Percentiles rank a stretch among this genome's conserved stretches.
Conservation (phyloP, 2,113 vertebrate species). For the Otolemur garnettii region DNA sequence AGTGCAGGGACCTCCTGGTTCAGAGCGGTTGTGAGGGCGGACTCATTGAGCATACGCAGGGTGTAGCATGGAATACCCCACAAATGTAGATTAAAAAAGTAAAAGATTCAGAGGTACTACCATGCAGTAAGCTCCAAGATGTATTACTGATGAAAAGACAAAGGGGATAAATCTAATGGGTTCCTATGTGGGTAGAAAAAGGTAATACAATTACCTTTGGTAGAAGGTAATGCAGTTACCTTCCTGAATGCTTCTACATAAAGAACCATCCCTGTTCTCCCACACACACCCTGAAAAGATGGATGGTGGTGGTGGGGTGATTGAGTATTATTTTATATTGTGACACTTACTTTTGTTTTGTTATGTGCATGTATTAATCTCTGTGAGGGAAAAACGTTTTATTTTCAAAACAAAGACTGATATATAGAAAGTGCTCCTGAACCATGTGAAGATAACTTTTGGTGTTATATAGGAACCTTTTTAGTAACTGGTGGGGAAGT, state of each 20-base stretch:
- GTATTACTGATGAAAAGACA: neutral
- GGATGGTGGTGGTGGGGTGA: neutral
- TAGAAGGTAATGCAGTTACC: too few species aligned
- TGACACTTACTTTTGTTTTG: neutral
- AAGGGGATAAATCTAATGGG: neutral
- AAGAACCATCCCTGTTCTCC: neutral
- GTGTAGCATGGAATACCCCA: neutral
- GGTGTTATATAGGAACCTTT: neutral
- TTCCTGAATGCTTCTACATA: neutral
- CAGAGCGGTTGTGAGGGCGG: neutral
- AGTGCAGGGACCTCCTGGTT: fast-evolving
- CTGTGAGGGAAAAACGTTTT: neutral
- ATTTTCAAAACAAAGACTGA: neutral
- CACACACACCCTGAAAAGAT: too few species aligned
- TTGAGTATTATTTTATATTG: neutral
- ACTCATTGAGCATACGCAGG: neutral
- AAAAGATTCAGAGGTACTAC: neutral
- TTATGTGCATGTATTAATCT: neutral
- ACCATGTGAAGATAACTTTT: neutral
- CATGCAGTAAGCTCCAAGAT: neutral
- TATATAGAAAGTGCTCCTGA: neutral
- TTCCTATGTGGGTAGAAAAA: neutral
- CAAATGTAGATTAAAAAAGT: too few species aligned
- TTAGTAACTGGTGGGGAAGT: fast-evolving
- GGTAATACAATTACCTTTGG: neutral